Percentiles rank a stretch among this genome's conserved stretches.
phyloP scores from a whole-genome alignment of 2,888 invertebrate species.

The Fragum sueziense region DNA sequence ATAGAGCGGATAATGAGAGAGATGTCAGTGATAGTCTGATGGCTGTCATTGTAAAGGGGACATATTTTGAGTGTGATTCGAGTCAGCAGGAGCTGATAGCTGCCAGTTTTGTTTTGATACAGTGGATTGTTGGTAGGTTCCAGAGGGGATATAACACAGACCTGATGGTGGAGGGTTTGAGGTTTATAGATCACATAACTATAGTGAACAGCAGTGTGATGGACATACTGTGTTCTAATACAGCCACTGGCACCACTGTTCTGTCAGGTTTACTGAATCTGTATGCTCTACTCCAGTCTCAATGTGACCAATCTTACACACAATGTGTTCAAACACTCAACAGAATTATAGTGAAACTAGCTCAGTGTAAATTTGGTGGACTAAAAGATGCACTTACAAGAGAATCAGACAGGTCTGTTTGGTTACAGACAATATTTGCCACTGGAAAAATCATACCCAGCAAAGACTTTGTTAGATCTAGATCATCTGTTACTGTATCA shows the following conservation, averaged over 20 bases:
- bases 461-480: neutral
- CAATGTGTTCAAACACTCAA: neutral
- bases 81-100: neutral
- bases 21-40: neutral
- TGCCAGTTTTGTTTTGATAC: neutral
- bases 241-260: neutral
- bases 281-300: conserved; percentile 13
- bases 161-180: conserved; percentile 2
- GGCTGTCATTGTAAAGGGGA: neutral
- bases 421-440: neutral
- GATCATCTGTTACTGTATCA: neutral
- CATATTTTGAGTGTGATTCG: neutral
- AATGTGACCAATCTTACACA: neutral
- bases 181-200: neutral
- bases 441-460: neutral
- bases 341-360: neutral
- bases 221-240: neutral
- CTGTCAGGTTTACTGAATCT: conserved; percentile 4
- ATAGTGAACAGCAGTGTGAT: neutral
- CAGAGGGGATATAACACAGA: neutral
- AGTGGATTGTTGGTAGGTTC: conserved; percentile 1
- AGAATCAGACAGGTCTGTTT: neutral
- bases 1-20: neutral
- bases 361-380: conserved; percentile 1
- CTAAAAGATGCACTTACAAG: neutral